Evolutionary conservation across 1,140 invertebrate species (phyloP).

Genomic region (Drosophila bipectinata): DNA sequence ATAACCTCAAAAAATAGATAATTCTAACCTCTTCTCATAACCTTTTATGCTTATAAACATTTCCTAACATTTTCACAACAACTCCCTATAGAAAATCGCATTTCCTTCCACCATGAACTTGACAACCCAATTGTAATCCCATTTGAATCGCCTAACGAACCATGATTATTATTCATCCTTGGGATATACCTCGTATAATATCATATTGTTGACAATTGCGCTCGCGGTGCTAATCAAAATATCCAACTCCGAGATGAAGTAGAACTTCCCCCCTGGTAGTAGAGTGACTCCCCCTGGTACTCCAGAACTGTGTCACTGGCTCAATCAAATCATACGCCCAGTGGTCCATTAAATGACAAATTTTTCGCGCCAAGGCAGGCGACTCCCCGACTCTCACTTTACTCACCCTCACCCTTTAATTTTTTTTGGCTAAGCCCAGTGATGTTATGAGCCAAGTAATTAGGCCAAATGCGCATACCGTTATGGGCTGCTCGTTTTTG

Average conservation of each 20-base stretch:
- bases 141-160: conserved; percentile 76
- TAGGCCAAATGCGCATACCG: conserved; percentile 64
- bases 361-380: conserved; percentile 37
- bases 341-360: conserved; percentile 82
- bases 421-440: conserved; percentile 14
- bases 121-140: conserved; percentile 64
- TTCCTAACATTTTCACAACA: not conserved
- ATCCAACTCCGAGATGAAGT: conserved; percentile 56
- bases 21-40: no score
- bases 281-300: not conserved
- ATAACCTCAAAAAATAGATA: no score
- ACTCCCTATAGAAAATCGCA: not conserved
- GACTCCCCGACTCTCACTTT: not conserved
- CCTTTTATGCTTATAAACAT: conserved; percentile 2
- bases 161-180: conserved; percentile 42
- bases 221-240: conserved; percentile 78
- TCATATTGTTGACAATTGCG: conserved; percentile 60
- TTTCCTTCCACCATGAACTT: not conserved
- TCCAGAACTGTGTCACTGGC: conserved; percentile 71
- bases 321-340: conserved; percentile 79
- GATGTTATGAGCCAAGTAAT: conserved; percentile 51
- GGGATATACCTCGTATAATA: conserved; percentile 20
- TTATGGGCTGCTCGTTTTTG: conserved; percentile 49
- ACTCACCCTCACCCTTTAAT: conserved; percentile 9
- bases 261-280: conserved; percentile 5